Evolutionary conservation across 2,797 vertebrate species (phyloP), one percentile per base, ranked within the genome.

Genomic region (Catharus ustulatus): DNA sequence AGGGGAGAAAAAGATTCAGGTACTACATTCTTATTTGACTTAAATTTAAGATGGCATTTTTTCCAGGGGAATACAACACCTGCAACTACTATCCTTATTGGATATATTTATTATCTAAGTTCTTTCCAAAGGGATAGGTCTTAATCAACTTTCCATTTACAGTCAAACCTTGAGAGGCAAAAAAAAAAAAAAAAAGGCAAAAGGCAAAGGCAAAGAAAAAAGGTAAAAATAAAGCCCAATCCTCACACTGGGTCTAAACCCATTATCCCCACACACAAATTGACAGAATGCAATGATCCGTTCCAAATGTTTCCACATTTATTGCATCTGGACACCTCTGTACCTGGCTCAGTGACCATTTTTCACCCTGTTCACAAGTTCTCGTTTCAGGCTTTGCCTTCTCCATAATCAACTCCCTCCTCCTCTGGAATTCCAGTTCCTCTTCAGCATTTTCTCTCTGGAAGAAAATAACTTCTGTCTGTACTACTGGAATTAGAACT

Each of bases 381-480:
- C 98, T 97, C 64, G 89, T 93, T 94, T 98, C 94, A 92, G 96
- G 92, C 87, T 97, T 97, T 83, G 98, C 96, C 97, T 98, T 98
- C 95, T 98, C 98, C 98, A 98, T 98, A 96, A 98, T 98, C 84
- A 98, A 93, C 79, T 97, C 97, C 91, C 98, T 97, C 93, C 97
- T 98, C 96, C 96, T 98, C 98, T 98, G 98, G 98, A 98, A 98
- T 97, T 99, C 98, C 97, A 97, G 97, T 51, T 97, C 97, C 79
- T 97, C 97, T 87, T 97, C 96, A 76, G 94, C 92, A 96, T 78
- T 84, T 85, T 96, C 96, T 97, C 95, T 98, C 96, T 97, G 97
- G 63, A 97, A 97, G 29, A 96, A 95, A 61, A 21, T 13, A 93
- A 36, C 17, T 48, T 90, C 19, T 59, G 45, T 79, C 12, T 20